A percentile compares a stretch with the other conserved stretches of the same genome.
These are phyloP conservation scores for Cossypha caffra DNA, from an alignment of 2,797 vertebrate species.

Conservation along the genomic window DNA sequence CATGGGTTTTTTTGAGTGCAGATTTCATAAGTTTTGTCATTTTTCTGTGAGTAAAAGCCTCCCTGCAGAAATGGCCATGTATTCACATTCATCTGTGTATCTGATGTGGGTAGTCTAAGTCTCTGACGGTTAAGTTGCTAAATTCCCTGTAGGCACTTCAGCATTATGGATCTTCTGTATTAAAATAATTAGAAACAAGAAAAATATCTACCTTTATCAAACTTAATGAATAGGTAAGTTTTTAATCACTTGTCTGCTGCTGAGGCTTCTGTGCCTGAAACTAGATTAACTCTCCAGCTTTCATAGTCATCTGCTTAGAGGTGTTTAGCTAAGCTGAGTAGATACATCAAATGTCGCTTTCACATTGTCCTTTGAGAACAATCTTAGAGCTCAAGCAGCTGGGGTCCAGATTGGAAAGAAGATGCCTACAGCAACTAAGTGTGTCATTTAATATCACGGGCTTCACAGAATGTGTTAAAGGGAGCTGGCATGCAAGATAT, in stretches of 20 bases:
- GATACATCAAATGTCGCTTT: not conserved
- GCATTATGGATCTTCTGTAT: not conserved
- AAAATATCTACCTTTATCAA: not conserved
- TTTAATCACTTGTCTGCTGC: not conserved
- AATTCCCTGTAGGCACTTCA: not conserved
- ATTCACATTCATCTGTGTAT: not conserved
- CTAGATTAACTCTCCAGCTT: not conserved
- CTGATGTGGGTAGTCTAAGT: not conserved
- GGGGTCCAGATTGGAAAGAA: slow-evolving; percentile 50
- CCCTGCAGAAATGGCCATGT: not conserved
- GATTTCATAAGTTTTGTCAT: not conserved
- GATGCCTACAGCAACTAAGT: slow-evolving; percentile 21
- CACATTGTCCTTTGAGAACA: not conserved
- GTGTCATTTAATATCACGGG: not conserved
- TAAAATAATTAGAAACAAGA: not conserved
- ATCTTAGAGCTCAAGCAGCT: slow-evolving; percentile 28
- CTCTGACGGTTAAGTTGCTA: not conserved
- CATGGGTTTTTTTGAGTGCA: not conserved
- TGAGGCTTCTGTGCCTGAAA: not conserved
- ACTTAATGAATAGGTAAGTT: not conserved
- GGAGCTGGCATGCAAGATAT: slow-evolving; percentile 31
- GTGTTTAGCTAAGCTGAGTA: not conserved
- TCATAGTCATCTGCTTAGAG: not conserved
- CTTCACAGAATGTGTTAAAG: slow-evolving; percentile 58
- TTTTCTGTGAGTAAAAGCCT: not conserved